Evolutionary conservation across 2,888 invertebrate genomes (phyloP), one percentile per base, ranked within the genome.

Genomic region (Salticus scenicus): DNA sequence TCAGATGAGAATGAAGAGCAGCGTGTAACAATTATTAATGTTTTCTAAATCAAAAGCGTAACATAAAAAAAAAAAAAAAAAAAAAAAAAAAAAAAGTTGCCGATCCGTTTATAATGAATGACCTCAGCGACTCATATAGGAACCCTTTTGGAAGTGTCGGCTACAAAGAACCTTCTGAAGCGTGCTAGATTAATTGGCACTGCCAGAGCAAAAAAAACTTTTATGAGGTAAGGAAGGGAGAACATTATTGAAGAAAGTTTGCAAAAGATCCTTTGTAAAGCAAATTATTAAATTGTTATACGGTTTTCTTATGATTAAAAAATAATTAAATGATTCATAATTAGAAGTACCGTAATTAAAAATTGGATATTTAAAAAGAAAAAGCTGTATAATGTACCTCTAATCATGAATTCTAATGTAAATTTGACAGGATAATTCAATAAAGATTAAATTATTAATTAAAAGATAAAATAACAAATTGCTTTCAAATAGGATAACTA

Each of bases 101-200:
- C 57, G 57, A 57, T 57, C 57, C 57, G 57, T 57, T 57, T 24
- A 57, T 57, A 57, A 57, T 57, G 57, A 57, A 57, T 57, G 57
- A 57, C 57, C 57, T 57, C 57, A 57, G 24, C 4, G 20, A 57
- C 24, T 24, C 57, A 24, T 57, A n/a, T n/a, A 57, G 47, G 17
- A 57, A 57, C 20, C 57, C 57, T 57, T 57, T 57, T 57, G 24
- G 14, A 24, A 57, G 24, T 57, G 57, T 57, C 57, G 57, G 57
- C 57, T 24, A 82, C 70, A 82, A 82, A 75, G 70, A 70, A 41
- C 70, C 42, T 63, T 24, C 27, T 42, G 70, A 75, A 63, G 75
- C 81, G 70, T 82, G 75, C 20, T 70, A 33, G 70, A 82, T 75
- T 75, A 82, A 82, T 82, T 31, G 31, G 31, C 41, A 75, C 64